These are phyloP conservation scores for Malurus elegans DNA, from an alignment of 2,113 vertebrate species.

Conservation along the genomic window DNA sequence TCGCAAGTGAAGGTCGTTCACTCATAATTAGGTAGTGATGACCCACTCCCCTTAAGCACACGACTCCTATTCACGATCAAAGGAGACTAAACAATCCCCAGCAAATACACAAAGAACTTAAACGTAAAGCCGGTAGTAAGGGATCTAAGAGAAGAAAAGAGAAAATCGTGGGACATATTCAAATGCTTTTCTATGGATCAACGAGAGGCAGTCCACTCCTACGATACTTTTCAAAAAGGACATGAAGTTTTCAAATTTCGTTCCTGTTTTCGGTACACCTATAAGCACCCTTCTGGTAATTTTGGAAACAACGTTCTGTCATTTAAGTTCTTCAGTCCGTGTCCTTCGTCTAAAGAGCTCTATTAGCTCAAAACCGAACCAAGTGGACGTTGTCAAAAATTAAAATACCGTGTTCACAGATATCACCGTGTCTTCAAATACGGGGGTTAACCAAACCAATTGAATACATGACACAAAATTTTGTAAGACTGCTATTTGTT, in stretches of 20 bases:
- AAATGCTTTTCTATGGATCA: not conserved
- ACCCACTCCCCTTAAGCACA: not conserved
- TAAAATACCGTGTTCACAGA: rapidly evolving
- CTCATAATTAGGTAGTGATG: not conserved
- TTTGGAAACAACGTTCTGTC: rapidly evolving
- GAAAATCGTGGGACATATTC: rapidly evolving
- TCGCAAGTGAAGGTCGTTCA: not conserved
- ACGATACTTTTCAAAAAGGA: rapidly evolving
- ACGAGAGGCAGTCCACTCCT: rapidly evolving
- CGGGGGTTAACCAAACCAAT: rapidly evolving
- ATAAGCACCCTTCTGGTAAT: not conserved
- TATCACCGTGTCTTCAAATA: not conserved
- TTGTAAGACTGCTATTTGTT: rapidly evolving
- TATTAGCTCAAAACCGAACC: not conserved
- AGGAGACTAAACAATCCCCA: not conserved
- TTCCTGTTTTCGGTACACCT: not conserved
- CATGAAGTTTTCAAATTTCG: not conserved
- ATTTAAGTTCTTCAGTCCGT: not conserved
- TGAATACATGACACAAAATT: rapidly evolving
- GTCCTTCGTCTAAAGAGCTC: rapidly evolving
- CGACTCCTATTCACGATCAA: not conserved
- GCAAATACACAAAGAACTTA: not conserved
- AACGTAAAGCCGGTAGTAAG: not conserved
- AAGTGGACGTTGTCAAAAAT: not conserved
- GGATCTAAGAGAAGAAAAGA: not conserved